Evolutionary conservation across 37 sponge, comb jelly and placozoan genomes (phyloP).

Genomic region (Aplysina aerophoba): DNA sequence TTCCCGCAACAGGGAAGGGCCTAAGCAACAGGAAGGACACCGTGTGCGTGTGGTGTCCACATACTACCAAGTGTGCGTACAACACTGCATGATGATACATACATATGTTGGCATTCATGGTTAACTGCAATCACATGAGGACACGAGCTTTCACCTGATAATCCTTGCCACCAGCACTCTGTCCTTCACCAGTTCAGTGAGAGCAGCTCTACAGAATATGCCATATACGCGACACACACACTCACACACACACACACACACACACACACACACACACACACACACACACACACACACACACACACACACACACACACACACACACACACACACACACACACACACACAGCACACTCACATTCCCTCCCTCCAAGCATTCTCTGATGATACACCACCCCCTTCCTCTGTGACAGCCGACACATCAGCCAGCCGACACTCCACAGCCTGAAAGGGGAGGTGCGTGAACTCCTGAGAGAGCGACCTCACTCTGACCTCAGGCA

Average conservation of each 20-base stretch:
- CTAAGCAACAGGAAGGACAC: neutral
- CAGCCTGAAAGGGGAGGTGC: slow-evolving; percentile 51
- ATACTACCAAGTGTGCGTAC: no score
- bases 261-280: slow-evolving; percentile 32
- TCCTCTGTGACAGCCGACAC: slow-evolving; percentile 6
- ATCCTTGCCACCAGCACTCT: slow-evolving; percentile 7
- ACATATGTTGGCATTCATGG: no score
- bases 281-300: slow-evolving; percentile 7
- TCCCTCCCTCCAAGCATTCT: neutral
- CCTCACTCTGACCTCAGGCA: neutral
- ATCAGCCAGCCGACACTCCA: slow-evolving; percentile 37
- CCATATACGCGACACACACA: neutral
- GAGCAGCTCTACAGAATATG: neutral
- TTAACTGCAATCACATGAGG: no score
- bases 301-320: neutral
- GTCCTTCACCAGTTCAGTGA: slow-evolving; percentile 8
- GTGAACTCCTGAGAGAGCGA: neutral
- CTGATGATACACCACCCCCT: neutral
- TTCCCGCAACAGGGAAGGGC: neutral
- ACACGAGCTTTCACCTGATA: slow-evolving; percentile 26
- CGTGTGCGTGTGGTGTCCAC: neutral
- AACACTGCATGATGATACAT: no score
- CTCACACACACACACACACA: slow-evolving; percentile 16
- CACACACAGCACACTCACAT: neutral
- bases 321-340: neutral